These are phyloP conservation scores for Forbesichthys agassizii DNA, from an alignment of 2,113 vertebrate genomes.

Conservation along the genomic window DNA sequence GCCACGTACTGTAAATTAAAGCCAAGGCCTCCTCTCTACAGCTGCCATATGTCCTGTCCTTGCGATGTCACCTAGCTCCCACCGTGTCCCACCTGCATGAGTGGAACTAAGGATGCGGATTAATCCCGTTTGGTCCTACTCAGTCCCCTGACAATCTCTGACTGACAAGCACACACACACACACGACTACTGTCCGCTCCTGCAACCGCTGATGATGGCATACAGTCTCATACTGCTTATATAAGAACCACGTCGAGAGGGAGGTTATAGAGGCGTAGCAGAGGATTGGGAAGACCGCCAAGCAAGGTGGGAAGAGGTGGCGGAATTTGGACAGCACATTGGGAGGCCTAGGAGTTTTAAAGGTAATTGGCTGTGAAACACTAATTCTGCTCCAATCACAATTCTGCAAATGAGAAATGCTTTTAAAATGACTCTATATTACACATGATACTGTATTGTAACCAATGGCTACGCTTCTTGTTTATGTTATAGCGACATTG, in stretches of 20 bases:
- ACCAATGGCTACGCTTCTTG: too few relatives aligned
- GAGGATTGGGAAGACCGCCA: slow-evolving; percentile 24
- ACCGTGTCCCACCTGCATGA: slow-evolving; percentile 43
- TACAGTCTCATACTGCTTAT: slow-evolving; percentile 5
- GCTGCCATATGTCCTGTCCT: slow-evolving; percentile 42
- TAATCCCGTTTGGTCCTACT: slow-evolving; percentile 38
- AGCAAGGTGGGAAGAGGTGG: slow-evolving; percentile 26
- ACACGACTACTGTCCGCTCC: slow-evolving; percentile 15
- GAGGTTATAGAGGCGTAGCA: slow-evolving; percentile 27
- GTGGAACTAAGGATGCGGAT: slow-evolving; percentile 34
- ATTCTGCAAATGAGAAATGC: too few relatives aligned
- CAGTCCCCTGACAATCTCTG: slow-evolving; percentile 20
- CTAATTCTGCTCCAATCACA: too few relatives aligned
- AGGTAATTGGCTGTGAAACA: too few relatives aligned
- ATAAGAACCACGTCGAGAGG: slow-evolving; percentile 31
- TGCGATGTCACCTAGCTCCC: slow-evolving; percentile 16
- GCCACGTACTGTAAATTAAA: too few relatives aligned
- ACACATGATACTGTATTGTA: too few relatives aligned
- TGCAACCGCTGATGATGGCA: slow-evolving; percentile 18
- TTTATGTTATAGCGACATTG: too few relatives aligned
- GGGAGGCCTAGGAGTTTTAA: slow-evolving; percentile 37
- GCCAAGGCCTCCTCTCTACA: neutral
- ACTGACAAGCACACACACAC: slow-evolving; percentile 13
- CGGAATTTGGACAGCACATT: slow-evolving; percentile 24
- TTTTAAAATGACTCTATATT: too few relatives aligned